Evolutionary conservation across 2,113 vertebrate species (phyloP), one percentile per base, ranked within the genome.

Genomic region (Hypanus sabinus): DNA sequence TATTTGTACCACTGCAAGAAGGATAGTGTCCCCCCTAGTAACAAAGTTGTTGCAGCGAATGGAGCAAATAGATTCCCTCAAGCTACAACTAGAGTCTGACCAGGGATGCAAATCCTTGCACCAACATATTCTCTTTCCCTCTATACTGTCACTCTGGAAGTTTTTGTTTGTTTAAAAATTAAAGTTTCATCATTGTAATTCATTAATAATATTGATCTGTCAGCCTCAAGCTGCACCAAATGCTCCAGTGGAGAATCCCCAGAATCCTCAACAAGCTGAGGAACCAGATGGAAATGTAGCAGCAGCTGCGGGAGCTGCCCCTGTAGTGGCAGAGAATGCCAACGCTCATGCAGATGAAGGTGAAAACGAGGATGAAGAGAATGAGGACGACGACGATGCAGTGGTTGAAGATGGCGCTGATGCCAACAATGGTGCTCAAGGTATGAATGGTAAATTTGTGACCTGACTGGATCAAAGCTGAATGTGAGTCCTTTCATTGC

Each of bases 361-460:
- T 0, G 98, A 99, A 94, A 98, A 99, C 30, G 97, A 98, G 9
- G 98, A 99, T 80, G 97, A 98, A 1, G 98, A 98, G 30, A 98
- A 99, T 0, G 98, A 98, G 77, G 98, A 99, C 3, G 98, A 98
- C 79, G 98, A 98, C 3, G 98, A 98, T 1, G 98, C 97, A 0
- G 98, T 97, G 10, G 97, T 97, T 14, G 98, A 98, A 94, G 99
- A 98, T 91, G 98, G 96, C 12, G 98, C 96, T 2, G 98, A 98
- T 85, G 98, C 96, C 94, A 98, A 98, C 95, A 98, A 99, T 94
- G 98, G 97, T 94, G 98, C 97, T 94, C 98, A 98, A 97, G 98
- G 98, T 99, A 96, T 95, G 93, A 94, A 22, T 36, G 22, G 20
- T 46, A 38, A 27, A 14, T 73, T 33, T 7, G 10, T 46, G 20